Conservation (phyloP, 2,113 vertebrate genomes). For the Hymenochirus boettgeri region DNA sequence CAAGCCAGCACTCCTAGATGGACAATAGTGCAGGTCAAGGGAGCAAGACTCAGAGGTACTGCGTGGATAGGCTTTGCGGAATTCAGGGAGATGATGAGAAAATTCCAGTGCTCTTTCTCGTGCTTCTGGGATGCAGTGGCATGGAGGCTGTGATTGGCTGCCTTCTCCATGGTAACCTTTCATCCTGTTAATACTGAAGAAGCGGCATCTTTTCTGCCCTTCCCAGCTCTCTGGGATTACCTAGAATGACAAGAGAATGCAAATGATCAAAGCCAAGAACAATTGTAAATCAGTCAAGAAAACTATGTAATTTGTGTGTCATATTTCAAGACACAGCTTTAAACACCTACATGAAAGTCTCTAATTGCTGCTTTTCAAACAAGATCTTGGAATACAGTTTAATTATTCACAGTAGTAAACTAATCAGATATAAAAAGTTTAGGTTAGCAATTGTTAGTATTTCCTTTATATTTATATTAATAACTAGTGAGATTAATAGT, state of each 20-base stretch:
- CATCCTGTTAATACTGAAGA: constrained; percentile 68
- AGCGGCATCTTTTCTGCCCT: constrained; percentile 70
- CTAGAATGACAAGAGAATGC: constrained; percentile 44
- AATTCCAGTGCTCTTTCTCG: constrained; percentile 70
- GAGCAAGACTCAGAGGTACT: constrained; percentile 75
- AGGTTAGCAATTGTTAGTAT: no score
- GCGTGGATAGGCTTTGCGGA: constrained; percentile 57
- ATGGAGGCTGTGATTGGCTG: constrained; percentile 85
- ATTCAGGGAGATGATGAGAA: constrained; percentile 61
- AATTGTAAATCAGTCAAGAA: background rate
- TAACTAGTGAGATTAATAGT: no score
- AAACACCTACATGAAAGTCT: background rate
- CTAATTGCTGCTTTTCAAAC: constrained; percentile 3
- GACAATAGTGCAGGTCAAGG: constrained; percentile 78
- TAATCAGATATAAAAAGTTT: background rate
- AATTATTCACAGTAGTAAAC: constrained; percentile 1
- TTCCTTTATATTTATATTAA: no score
- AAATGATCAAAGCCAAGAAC: background rate
- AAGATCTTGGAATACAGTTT: background rate
- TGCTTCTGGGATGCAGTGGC: constrained; percentile 82
- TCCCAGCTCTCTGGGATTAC: constrained; percentile 56
- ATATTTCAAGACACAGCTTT: background rate
- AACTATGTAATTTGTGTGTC: background rate
- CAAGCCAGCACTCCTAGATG: constrained; percentile 59
- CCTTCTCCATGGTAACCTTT: constrained; percentile 96